These are phyloP conservation scores for Euwallacea similis DNA, from an alignment of 1,140 invertebrate species.

Conservation along the genomic window DNA sequence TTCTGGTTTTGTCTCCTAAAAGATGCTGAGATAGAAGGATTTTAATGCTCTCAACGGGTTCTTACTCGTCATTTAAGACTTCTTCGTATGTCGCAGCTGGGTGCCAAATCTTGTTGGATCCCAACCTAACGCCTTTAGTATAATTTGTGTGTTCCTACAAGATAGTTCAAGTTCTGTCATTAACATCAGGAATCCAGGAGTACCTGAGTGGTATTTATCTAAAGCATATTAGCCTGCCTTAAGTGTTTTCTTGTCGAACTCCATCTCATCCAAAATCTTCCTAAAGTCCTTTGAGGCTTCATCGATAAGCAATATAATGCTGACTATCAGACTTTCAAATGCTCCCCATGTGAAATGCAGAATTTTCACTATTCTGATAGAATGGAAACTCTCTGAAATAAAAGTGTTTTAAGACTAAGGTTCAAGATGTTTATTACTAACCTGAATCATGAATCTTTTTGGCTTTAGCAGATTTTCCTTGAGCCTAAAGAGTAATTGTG, in stretches of 20 bases:
- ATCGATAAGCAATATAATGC: conserved; percentile 8
- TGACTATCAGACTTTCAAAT: conserved; percentile 21
- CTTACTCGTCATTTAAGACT: conserved; percentile 8
- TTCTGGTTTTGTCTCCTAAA: not conserved
- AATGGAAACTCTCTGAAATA: not conserved
- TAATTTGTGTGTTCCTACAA: conserved; percentile 27
- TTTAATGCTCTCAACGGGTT: not conserved
- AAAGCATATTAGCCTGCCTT: conserved; percentile 14
- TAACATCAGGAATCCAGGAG: not conserved
- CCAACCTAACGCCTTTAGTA: not conserved
- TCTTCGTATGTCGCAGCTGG: not conserved
- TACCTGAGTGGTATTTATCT: not conserved
- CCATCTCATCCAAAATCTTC: conserved; percentile 11
- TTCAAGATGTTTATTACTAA: not conserved
- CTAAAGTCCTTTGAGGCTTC: conserved; percentile 1
- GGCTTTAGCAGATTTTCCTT: not conserved
- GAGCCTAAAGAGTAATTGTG: not conserved
- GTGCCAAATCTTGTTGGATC: conserved; percentile 22
- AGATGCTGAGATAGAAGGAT: not conserved
- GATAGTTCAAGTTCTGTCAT: too few relatives aligned
- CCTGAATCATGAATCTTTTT: not conserved
- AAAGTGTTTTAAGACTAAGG: not conserved
- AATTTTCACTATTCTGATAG: not conserved
- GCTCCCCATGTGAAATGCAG: conserved; percentile 2
- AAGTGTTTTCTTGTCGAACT: conserved; percentile 5